Evolutionary conservation across 1,140 invertebrate genomes (phyloP).

Genomic region (Nixonia krombeini): DNA sequence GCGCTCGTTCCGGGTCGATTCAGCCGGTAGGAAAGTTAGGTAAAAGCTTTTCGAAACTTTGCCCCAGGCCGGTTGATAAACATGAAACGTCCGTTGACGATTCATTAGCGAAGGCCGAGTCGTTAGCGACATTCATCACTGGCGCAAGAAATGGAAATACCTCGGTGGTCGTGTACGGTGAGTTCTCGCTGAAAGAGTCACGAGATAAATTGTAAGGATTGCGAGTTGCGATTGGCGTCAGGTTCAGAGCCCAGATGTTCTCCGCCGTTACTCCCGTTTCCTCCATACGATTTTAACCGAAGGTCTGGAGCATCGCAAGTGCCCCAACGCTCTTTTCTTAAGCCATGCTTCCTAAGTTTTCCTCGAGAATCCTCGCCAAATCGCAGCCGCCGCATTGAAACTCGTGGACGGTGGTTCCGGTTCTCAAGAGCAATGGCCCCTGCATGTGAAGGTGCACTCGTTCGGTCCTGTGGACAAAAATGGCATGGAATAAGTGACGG

Average conservation of each 20-base stretch:
- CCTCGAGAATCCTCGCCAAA: slow-evolving; percentile 34
- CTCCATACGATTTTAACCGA: slow-evolving; percentile 71
- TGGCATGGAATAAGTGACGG: background rate
- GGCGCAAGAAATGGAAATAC: slow-evolving; percentile 36
- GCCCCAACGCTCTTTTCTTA: slow-evolving; percentile 47
- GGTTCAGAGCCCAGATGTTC: slow-evolving; percentile 62
- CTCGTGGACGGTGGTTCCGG: slow-evolving; percentile 19
- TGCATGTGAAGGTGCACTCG: background rate
- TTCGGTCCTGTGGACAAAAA: slow-evolving; percentile 27
- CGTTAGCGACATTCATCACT: too few species aligned
- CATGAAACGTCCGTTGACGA: background rate
- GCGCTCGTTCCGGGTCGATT: too few species aligned
- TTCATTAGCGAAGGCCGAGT: background rate
- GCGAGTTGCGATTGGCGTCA: slow-evolving; percentile 53
- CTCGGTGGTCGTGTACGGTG: slow-evolving; percentile 65
- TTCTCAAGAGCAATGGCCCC: slow-evolving; percentile 42
- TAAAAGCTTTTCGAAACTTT: too few species aligned
- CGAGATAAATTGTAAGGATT: slow-evolving; percentile 55
- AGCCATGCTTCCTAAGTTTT: slow-evolving; percentile 52
- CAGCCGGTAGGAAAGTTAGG: too few species aligned
- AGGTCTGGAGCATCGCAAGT: slow-evolving; percentile 64
- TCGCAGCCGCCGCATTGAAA: slow-evolving; percentile 49
- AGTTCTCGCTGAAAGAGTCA: slow-evolving; percentile 64
- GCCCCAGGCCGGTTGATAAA: too few species aligned
- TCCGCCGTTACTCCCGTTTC: slow-evolving; percentile 59